Conservation (phyloP, 2,888 invertebrate species). For the Pasiphila rectangulata region DNA sequence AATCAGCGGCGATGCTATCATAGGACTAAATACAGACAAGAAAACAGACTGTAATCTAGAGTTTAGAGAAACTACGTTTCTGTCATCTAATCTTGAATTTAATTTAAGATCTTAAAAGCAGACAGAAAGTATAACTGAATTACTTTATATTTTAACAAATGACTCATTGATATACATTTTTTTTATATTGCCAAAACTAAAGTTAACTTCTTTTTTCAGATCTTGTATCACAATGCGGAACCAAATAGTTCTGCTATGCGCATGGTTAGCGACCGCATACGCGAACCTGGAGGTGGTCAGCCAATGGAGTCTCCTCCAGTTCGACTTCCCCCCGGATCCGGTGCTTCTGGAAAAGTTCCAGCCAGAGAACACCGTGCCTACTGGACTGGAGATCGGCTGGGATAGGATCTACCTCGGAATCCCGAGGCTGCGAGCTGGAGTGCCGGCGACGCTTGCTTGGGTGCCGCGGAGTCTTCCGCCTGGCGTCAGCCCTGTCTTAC, state of each 20-base stretch:
- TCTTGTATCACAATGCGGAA: slow-evolving; percentile 44
- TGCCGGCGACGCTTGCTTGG: slow-evolving; percentile 87
- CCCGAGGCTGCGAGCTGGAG: slow-evolving; percentile 87
- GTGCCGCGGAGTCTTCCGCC: slow-evolving; percentile 83
- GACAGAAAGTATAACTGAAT: too few relatives aligned
- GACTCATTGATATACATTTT: too few relatives aligned
- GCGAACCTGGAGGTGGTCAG: slow-evolving; percentile 82
- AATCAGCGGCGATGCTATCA: too few relatives aligned
- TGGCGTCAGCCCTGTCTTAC: slow-evolving; percentile 85
- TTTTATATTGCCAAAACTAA: too few relatives aligned
- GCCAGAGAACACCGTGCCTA: slow-evolving; percentile 88
- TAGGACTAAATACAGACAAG: too few relatives aligned
- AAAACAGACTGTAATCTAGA: too few relatives aligned
- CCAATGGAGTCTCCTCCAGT: slow-evolving; percentile 86
- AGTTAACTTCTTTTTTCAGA: slow-evolving; percentile 33
- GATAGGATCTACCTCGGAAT: slow-evolving; percentile 88
- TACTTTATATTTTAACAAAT: too few relatives aligned
- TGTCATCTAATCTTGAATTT: too few relatives aligned
- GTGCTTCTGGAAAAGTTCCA: slow-evolving; percentile 80
- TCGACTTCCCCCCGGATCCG: slow-evolving; percentile 84
- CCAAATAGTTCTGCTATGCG: slow-evolving; percentile 48
- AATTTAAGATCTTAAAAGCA: too few relatives aligned
- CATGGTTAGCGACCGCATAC: slow-evolving; percentile 57
- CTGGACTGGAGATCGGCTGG: slow-evolving; percentile 87
- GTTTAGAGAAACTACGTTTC: too few relatives aligned